Conservation (phyloP, 2,113 vertebrate species). For the Tautogolabrus adspersus region DNA sequence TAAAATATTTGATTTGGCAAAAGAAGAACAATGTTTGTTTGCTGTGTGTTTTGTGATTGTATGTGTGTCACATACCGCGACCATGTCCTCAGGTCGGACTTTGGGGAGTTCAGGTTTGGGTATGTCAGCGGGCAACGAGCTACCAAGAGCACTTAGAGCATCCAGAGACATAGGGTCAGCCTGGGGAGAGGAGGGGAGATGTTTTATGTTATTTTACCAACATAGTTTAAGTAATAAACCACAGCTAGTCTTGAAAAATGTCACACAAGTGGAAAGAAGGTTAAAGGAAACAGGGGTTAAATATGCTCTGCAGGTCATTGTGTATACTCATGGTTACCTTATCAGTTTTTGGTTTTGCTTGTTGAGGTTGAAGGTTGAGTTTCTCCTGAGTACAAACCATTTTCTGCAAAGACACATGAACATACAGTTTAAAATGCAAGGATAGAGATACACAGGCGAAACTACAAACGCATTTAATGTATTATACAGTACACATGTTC, state of each 20-base stretch:
- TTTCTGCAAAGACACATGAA: not conserved
- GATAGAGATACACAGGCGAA: not conserved
- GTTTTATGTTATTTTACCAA: not conserved
- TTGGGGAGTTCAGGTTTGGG: constrained; percentile 68
- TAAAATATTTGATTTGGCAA: too few species aligned
- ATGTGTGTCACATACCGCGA: constrained; percentile 62
- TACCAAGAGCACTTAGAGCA: constrained; percentile 70
- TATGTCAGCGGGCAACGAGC: constrained; percentile 53
- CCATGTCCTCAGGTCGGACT: constrained; percentile 76
- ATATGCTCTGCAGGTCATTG: not conserved
- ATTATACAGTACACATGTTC: too few species aligned
- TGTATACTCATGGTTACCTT: not conserved
- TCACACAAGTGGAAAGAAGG: not conserved
- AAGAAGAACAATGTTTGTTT: not conserved
- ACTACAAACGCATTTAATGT: too few species aligned
- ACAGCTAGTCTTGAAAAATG: not conserved
- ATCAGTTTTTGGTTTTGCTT: not conserved
- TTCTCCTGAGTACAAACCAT: too few species aligned
- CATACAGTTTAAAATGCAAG: not conserved
- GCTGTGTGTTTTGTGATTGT: not conserved
- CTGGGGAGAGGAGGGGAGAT: constrained; percentile 41
- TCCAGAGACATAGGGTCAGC: constrained; percentile 65
- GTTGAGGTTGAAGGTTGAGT: too few species aligned
- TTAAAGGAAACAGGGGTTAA: too few species aligned
- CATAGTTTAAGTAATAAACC: not conserved